A percentile compares a stretch with the other conserved stretches of the same genome.
These are phyloP conservation scores for Caenorhabditis sp. DNA, from an alignment of 2,888 invertebrate species.

Conservation along the genomic window DNA sequence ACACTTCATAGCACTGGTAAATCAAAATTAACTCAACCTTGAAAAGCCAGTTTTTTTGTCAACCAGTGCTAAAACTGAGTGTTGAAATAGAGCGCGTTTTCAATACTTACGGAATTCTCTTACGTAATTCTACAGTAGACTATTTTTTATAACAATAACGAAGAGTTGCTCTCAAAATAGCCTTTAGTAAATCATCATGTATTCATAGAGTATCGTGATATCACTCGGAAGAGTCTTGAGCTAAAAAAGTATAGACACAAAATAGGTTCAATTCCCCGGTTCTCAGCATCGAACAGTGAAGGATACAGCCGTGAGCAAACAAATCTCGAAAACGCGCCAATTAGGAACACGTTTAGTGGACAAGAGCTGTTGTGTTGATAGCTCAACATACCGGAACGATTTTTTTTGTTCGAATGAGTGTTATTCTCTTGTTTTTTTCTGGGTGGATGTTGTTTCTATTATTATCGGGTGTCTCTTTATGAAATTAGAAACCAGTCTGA, in stretches of 20 bases:
- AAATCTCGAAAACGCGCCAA: conserved; percentile 43
- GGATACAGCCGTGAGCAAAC: conserved; percentile 58
- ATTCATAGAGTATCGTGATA: conserved; percentile 49
- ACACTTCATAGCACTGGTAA: too few relatives aligned
- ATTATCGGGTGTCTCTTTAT: conserved; percentile 33
- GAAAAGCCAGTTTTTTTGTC: too few relatives aligned
- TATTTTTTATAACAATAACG: background rate
- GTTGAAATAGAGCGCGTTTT: too few relatives aligned
- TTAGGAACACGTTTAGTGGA: conserved; percentile 40
- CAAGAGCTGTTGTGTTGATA: conserved; percentile 28
- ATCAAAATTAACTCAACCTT: too few relatives aligned
- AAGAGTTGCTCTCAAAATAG: background rate
- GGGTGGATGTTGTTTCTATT: conserved; percentile 3
- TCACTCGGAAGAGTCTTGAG: conserved; percentile 21
- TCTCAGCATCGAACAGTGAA: conserved; percentile 23
- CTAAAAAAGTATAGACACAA: conserved; percentile 1
- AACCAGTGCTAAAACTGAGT: too few relatives aligned
- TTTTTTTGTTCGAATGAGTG: background rate
- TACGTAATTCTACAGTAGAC: background rate
- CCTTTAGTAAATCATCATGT: conserved; percentile 16
- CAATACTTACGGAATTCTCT: too few relatives aligned
- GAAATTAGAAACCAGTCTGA: conserved; percentile 52
- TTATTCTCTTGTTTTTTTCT: background rate
- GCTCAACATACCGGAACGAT: conserved; percentile 25
- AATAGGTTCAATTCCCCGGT: conserved; percentile 18